Base-by-base conservation (phyloP, 2,888 invertebrate genomes). In the Apodemia duryi region DNA sequence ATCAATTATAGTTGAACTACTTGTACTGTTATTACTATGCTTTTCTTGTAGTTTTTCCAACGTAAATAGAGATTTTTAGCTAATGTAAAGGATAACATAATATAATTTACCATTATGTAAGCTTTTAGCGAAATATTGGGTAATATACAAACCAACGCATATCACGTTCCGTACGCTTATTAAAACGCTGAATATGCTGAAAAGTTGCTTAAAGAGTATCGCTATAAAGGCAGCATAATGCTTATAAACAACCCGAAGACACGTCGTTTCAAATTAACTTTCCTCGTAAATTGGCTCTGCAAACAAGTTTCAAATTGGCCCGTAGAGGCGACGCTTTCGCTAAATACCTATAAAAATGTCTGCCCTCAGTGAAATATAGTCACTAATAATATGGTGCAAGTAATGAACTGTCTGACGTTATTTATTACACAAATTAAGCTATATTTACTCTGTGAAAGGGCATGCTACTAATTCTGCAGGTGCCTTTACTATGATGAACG, bases 311-410 rank as follows among this genome's bases (percentile, higher is more conserved):
- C 89, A 91, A 91, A 91, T 91, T 89, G 89, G 88, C 83, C 85
- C 82, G 86, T 78, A 83, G 86, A 84, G 82, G 87, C 85, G 88
- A 88, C 89, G 85, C 85, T 91, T 87, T 88, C 87, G 90, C 91
- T 90, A 91, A 91, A 91, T 90, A 91, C 89, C 91, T 90, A 90
- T 91, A 91, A 91, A 91, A 91, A 89, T 88, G 91, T 91, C 90
- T 84, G 82, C 82, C 81, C 80, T 71, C 79, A 72, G 86, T 91
- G 87, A 91, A 86, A 88, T 91, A 91, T 88, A 84, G 88, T 86
- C 83, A 87, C 84, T 84, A 83, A 80, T 77, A 77, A 69, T 57
- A 62, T 75, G 84, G 75, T 65, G n/a, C 67, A 73, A 73, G 66
- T n/a, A 29, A 69, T 7, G 52, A 68, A 73, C 67, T 60, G 66